Conservation (phyloP, 2,113 vertebrate genomes). For the Oreotrochilus melanogaster region DNA sequence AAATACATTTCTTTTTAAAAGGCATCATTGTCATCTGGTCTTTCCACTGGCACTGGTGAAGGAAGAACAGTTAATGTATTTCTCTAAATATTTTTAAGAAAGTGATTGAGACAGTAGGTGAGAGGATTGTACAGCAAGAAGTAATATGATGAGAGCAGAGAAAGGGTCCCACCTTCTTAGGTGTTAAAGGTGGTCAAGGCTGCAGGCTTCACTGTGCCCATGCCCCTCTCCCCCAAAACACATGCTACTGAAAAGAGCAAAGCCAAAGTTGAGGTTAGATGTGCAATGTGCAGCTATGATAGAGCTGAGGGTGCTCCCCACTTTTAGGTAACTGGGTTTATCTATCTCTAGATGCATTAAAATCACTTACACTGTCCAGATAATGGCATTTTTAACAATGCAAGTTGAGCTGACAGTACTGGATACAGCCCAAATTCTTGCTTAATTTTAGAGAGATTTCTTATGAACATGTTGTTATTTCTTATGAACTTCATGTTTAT, state of each 20-base stretch:
- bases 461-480: background rate
- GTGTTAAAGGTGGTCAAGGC: background rate
- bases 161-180: background rate
- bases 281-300: background rate
- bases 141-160: background rate
- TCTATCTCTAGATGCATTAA: background rate
- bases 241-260: background rate
- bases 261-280: background rate
- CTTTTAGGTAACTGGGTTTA: background rate
- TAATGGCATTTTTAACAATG: background rate
- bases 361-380: background rate
- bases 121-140: background rate
- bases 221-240: background rate
- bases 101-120: background rate
- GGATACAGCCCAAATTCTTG: background rate
- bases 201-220: background rate
- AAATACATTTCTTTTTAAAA: background rate
- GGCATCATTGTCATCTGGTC: background rate
- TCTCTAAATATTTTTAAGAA: background rate
- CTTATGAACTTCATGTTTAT: background rate
- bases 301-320: background rate
- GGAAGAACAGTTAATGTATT: background rate
- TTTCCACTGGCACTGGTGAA: background rate
- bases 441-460: background rate
- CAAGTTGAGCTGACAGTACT: background rate